Conservation (phyloP, 1,140 invertebrate species). For the Drosophila micromelanica region DNA sequence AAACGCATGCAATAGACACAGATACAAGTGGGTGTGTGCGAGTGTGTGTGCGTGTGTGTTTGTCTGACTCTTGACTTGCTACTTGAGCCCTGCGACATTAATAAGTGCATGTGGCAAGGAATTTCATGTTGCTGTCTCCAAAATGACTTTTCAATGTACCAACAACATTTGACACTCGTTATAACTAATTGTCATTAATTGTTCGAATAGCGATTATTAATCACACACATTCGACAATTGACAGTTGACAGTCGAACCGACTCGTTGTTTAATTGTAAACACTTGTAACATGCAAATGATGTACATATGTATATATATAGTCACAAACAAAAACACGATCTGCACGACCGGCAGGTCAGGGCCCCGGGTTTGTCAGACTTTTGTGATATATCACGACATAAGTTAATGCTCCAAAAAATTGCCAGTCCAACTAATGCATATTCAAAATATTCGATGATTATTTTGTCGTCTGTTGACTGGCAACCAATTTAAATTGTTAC, state of each 20-base stretch:
- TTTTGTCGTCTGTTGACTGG: constrained; percentile 10
- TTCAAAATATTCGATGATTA: constrained; percentile 52
- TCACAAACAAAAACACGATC: constrained; percentile 11
- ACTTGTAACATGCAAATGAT: constrained; percentile 78
- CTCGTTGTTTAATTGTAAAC: constrained; percentile 70
- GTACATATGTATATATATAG: neutral
- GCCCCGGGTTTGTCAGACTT: neutral
- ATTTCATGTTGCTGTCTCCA: constrained; percentile 37
- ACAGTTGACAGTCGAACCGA: constrained; percentile 32
- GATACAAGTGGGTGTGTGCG: constrained; percentile 20
- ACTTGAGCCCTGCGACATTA: constrained; percentile 20
- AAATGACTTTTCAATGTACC: constrained; percentile 69
- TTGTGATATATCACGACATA: constrained; percentile 64
- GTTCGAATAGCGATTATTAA: constrained; percentile 57
- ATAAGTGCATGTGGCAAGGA: constrained; percentile 7
- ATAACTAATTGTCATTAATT: constrained; percentile 76
- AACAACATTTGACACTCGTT: constrained; percentile 49
- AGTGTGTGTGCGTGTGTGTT: neutral
- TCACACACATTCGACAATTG: constrained; percentile 47
- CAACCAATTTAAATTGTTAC: constrained; percentile 18
- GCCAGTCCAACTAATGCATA: constrained; percentile 53
- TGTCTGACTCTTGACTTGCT: constrained; percentile 1
- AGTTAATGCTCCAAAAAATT: constrained; percentile 43
- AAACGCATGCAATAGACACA: constrained; percentile 21
- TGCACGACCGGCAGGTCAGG: constrained; percentile 38